These are phyloP conservation scores for Cisticola juncidis DNA, from an alignment of 2,113 vertebrate species.

Conservation along the genomic window DNA sequence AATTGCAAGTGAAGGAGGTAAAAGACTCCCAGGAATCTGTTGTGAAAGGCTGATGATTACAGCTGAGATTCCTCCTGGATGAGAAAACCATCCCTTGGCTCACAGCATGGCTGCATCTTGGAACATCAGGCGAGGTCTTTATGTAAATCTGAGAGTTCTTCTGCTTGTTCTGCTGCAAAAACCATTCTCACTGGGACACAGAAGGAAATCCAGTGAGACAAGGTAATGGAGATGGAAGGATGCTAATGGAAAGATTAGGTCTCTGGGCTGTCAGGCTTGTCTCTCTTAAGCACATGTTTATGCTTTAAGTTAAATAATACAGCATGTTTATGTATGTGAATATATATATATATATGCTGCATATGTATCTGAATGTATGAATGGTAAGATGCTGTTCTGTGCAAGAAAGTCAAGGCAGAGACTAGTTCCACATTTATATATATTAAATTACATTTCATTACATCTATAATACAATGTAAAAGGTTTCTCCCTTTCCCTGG, in stretches of 20 bases:
- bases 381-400: slow-evolving; percentile 13
- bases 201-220: slow-evolving; percentile 80
- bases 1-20: slow-evolving; percentile 22
- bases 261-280: slow-evolving; percentile 72
- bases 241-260: slow-evolving; percentile 72
- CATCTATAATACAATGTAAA: neutral
- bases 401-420: neutral
- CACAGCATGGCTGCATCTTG: slow-evolving; percentile 51
- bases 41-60: slow-evolving; percentile 24
- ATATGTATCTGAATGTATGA: slow-evolving; percentile 15
- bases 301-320: slow-evolving; percentile 69
- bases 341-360: neutral
- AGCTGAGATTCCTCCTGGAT: slow-evolving; percentile 31
- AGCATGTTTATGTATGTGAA: slow-evolving; percentile 44
- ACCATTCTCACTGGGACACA: slow-evolving; percentile 40
- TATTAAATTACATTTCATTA: slow-evolving; percentile 38
- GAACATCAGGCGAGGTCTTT: slow-evolving; percentile 53
- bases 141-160: slow-evolving; percentile 68
- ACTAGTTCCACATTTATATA: neutral
- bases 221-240: slow-evolving; percentile 70
- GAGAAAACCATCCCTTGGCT: slow-evolving; percentile 20
- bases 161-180: slow-evolving; percentile 65
- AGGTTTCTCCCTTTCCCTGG: neutral
- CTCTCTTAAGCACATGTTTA: slow-evolving; percentile 70
- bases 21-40: neutral